Evolutionary conservation across 1,140 invertebrate genomes (phyloP), one percentile per base, ranked within the genome.

Genomic region (Armadillidium nasatum): DNA sequence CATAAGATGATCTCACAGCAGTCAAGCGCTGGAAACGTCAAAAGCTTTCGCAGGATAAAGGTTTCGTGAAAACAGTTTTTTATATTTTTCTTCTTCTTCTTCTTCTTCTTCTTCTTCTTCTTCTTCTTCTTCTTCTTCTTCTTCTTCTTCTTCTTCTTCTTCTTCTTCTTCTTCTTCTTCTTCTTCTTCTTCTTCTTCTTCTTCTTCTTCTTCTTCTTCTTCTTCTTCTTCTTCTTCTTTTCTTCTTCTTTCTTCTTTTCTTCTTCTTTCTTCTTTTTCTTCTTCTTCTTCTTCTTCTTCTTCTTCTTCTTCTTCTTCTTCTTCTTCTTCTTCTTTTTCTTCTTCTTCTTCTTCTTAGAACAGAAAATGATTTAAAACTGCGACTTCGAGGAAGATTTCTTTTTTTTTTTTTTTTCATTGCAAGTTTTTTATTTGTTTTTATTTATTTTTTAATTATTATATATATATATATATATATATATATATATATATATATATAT

Each of bases 111-210:
- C 54, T 60, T 60, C 54, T 7, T 60, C 54, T 60, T 60, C 7
- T 60, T 60, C 50, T 60, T 60, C 54, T 60, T 60, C 54, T 60
- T 60, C 54, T 60, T 60, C 54, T 60, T 60, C 54, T 7, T 60
- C 7, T 60, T 60, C 54, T 60, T 60, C 54, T 7, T 60, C 7
- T 60, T 60, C 54, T 7, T 60, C 54, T 60, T 60, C 7, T 60
- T 7, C 1, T 60, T 60, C 54, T 60, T 60, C 54, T 60, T 60
- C 54, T 60, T 60, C 54, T 60, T 60, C 54, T 60, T 60, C 54
- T 60, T 60, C 54, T 60, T 60, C 54, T 60, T 60, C 54, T 60
- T 60, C 54, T 60, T 60, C 54, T 60, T 60, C 54, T 60, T 60
- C 54, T 60, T 60, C 54, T 60, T 60, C 54, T 60, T 60, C 54